These are phyloP conservation scores for Poecile montanus DNA, from an alignment of 2,797 vertebrate genomes.

Conservation along the genomic window DNA sequence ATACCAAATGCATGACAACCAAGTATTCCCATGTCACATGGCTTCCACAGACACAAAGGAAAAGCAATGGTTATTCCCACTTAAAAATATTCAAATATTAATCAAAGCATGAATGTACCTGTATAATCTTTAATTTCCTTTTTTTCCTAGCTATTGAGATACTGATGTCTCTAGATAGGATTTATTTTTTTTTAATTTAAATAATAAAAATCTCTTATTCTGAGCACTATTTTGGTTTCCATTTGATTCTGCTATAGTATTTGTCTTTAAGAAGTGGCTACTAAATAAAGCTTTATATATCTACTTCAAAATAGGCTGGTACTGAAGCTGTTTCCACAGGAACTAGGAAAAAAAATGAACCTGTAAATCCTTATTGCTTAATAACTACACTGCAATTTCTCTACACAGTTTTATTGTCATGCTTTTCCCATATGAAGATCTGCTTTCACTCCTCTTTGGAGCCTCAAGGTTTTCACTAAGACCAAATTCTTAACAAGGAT, in stretches of 20 bases:
- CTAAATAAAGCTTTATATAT: not conserved
- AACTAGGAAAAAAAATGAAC: not conserved
- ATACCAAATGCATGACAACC: not conserved
- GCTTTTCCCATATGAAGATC: not conserved
- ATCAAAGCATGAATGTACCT: not conserved
- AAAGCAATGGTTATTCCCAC: not conserved
- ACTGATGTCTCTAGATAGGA: not conserved
- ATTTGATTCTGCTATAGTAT: not conserved
- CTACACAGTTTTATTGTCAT: not conserved
- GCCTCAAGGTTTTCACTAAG: not conserved
- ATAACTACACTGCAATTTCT: not conserved
- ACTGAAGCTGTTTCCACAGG: not conserved
- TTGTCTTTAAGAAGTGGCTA: not conserved
- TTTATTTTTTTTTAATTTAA: not conserved
- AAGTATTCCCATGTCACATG: not conserved
- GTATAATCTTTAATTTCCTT: not conserved
- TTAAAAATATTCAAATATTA: not conserved
- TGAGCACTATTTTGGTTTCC: not conserved
- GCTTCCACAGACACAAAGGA: not conserved
- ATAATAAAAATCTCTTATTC: not conserved
- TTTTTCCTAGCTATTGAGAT: not conserved
- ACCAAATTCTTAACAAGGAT: not conserved
- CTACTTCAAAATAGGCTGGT: not conserved
- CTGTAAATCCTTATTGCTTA: not conserved
- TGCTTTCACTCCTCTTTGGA: not conserved